phyloP scores from a whole-genome alignment of 2,113 vertebrate genomes.

The Calypte anna region DNA sequence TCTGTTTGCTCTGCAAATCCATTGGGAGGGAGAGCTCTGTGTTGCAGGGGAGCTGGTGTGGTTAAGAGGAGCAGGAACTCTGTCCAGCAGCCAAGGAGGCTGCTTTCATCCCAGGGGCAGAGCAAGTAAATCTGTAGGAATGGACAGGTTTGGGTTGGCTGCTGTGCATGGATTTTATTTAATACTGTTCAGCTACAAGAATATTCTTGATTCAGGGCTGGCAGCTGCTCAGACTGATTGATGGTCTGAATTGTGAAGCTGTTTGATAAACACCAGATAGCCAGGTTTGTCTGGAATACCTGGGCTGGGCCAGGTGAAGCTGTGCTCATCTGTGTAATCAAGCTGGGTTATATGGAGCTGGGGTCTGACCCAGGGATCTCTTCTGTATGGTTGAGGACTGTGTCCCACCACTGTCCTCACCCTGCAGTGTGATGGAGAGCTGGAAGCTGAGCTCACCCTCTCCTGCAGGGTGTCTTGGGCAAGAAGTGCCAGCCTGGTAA shows the following conservation, averaged over 20 bases:
- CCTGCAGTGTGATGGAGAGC: not conserved
- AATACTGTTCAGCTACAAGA: conserved; percentile 53
- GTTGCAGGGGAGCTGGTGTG: not conserved
- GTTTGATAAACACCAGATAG: not conserved
- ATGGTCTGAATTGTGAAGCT: not conserved
- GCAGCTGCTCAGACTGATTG: conserved; percentile 38
- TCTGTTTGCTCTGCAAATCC: not conserved
- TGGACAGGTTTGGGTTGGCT: conserved; percentile 14
- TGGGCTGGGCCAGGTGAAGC: not conserved
- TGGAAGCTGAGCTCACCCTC: not conserved
- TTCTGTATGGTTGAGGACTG: not conserved
- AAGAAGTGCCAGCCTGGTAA: not conserved
- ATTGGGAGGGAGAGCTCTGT: accelerated
- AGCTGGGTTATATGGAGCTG: not conserved
- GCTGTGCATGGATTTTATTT: conserved; percentile 57
- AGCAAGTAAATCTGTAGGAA: conserved; percentile 39
- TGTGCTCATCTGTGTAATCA: not conserved
- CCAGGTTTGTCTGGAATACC: not conserved
- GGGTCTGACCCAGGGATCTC: not conserved
- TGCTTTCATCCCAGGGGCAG: not conserved
- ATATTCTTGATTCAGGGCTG: conserved; percentile 54
- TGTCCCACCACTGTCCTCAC: not conserved
- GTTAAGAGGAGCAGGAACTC: not conserved
- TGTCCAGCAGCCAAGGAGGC: conserved; percentile 9
- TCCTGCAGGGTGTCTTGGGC: accelerated